Percentiles rank a stretch among this genome's conserved stretches.
phyloP scores from a whole-genome alignment of 2,113 vertebrate species.

The Chlorodrepanis virens region DNA sequence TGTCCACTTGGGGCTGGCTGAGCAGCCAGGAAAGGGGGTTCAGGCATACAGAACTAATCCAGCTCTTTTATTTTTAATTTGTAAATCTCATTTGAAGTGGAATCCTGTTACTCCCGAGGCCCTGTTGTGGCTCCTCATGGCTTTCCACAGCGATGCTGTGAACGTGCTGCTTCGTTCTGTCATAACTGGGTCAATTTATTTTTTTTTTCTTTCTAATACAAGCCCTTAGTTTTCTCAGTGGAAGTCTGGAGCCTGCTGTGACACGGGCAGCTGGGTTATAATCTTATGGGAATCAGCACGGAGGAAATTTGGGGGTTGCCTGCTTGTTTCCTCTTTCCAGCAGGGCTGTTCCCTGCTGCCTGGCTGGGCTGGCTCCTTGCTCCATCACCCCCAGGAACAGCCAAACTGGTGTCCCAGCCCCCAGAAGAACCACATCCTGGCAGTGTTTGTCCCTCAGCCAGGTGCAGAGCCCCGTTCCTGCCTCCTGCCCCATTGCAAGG shows the following conservation, averaged over 20 bases:
- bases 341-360: not conserved
- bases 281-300: not conserved
- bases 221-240: constrained; percentile 17
- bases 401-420: not conserved
- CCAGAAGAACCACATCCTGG: not conserved
- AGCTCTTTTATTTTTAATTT: not conserved
- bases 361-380: not conserved
- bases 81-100: constrained; percentile 20
- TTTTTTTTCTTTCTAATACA: not conserved
- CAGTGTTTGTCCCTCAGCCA: not conserved
- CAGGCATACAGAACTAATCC: not conserved
- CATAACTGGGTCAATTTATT: constrained; percentile 35
- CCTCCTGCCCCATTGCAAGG: not conserved
- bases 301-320: not conserved
- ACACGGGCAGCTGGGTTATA: not conserved
- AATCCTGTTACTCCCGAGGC: not conserved
- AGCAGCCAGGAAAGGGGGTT: not conserved
- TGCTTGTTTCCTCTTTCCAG: not conserved
- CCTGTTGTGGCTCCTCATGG: not conserved
- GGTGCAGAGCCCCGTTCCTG: not conserved
- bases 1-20: rapidly evolving
- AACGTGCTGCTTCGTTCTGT: not conserved
- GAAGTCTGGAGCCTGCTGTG: constrained; percentile 4
- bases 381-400: rapidly evolving
- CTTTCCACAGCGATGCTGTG: not conserved